phyloP scores from a whole-genome alignment of 2,888 invertebrate genomes.

The Monochamus alternatus region DNA sequence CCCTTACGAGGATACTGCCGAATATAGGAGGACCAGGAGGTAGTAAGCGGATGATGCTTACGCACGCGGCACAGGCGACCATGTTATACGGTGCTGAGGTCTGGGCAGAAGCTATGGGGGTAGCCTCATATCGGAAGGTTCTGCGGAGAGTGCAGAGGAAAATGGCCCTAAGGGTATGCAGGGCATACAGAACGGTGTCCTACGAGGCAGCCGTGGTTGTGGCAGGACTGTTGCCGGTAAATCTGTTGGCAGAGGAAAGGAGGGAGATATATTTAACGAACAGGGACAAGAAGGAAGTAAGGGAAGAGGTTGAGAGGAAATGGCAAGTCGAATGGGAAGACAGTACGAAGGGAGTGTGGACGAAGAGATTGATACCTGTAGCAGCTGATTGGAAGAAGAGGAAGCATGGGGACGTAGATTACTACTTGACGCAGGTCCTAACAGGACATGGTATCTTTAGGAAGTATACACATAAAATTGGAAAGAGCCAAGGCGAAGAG shows the following conservation, averaged over 20 bases:
- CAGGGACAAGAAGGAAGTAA: background rate
- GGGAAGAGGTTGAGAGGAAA: background rate
- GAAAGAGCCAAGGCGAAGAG: background rate
- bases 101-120: background rate
- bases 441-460: slow-evolving; percentile 9
- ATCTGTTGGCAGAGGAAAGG: background rate
- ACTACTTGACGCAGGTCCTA: slow-evolving; percentile 10
- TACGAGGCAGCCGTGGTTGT: background rate
- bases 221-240: background rate
- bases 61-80: background rate
- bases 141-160: background rate
- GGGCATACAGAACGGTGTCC: background rate
- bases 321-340: slow-evolving; percentile 23
- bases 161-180: background rate
- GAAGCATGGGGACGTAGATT: background rate
- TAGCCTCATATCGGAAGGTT: background rate
- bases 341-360: background rate
- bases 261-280: background rate
- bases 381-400: background rate
- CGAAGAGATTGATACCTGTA: background rate
- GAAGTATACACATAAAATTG: background rate
- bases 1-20: background rate
- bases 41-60: background rate
- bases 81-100: slow-evolving; percentile 12
- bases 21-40: background rate